Percentiles rank a stretch among this genome's conserved stretches.
Evolutionary conservation across 2,797 vertebrate species (phyloP).

Genomic region (Cuculus canorus): DNA sequence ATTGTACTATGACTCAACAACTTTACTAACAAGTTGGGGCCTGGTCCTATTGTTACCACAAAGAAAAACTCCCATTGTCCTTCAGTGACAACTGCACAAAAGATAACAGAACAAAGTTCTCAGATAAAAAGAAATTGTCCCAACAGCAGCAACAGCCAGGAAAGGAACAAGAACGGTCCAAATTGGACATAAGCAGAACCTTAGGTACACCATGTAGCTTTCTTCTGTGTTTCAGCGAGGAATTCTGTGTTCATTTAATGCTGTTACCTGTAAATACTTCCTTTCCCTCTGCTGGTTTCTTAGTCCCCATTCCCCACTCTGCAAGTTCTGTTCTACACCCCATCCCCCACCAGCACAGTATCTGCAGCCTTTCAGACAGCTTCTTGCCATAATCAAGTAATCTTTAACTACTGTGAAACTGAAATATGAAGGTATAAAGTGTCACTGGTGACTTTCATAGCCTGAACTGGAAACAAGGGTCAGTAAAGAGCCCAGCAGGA

Average conservation of each 20-base stretch:
- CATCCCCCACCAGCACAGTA: background rate
- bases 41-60: background rate
- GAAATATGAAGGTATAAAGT: rapidly evolving
- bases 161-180: rapidly evolving
- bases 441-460: background rate
- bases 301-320: rapidly evolving
- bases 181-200: no score
- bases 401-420: background rate
- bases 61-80: background rate
- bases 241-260: background rate
- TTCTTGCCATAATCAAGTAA: background rate
- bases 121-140: background rate
- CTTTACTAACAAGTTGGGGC: background rate
- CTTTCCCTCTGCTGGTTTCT: no score
- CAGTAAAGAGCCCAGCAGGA: background rate
- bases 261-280: background rate
- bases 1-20: no score
- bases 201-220: background rate
- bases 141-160: background rate
- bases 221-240: background rate
- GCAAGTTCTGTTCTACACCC: background rate
- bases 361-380: background rate
- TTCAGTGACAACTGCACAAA: background rate
- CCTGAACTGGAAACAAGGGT: background rate
- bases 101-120: background rate